phyloP scores from a whole-genome alignment of 2,888 invertebrate species.

The Slavum lentiscoides region DNA sequence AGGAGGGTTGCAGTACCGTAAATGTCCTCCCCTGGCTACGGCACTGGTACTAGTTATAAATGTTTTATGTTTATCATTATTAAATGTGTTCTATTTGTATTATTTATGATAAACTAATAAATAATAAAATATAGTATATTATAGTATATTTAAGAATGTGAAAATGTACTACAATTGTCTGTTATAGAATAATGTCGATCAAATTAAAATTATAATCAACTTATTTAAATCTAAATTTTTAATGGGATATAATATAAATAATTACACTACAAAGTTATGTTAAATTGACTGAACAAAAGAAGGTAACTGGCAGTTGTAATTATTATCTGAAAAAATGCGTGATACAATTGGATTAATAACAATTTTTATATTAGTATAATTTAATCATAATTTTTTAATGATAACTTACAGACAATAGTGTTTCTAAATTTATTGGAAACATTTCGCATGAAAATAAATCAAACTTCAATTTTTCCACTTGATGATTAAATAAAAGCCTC shows the following conservation, averaged over 20 bases:
- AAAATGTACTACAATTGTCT: no score
- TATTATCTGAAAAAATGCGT: conserved; percentile 26
- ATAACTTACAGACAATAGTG: conserved; percentile 29
- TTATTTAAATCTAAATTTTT: not conserved
- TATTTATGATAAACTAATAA: not conserved
- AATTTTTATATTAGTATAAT: not conserved
- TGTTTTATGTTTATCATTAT: not conserved
- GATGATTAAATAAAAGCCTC: conserved; percentile 43
- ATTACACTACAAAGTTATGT: conserved; percentile 24
- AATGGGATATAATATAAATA: not conserved
- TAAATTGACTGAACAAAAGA: conserved; percentile 46
- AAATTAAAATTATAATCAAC: not conserved
- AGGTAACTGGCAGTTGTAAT: conserved; percentile 48
- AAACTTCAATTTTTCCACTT: conserved; percentile 43
- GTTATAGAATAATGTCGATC: no score
- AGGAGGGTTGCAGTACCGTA: no score
- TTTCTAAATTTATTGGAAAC: conserved; percentile 49
- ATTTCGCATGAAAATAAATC: conserved; percentile 47
- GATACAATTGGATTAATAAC: not conserved
- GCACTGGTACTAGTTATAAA: no score
- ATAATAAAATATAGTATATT: no score
- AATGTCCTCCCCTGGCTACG: no score
- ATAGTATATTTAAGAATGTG: no score
- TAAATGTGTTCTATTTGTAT: conserved; percentile 1
- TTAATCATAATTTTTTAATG: not conserved